Base-by-base conservation (phyloP, 1,140 invertebrate species). In the Frieseomelitta varia region DNA sequence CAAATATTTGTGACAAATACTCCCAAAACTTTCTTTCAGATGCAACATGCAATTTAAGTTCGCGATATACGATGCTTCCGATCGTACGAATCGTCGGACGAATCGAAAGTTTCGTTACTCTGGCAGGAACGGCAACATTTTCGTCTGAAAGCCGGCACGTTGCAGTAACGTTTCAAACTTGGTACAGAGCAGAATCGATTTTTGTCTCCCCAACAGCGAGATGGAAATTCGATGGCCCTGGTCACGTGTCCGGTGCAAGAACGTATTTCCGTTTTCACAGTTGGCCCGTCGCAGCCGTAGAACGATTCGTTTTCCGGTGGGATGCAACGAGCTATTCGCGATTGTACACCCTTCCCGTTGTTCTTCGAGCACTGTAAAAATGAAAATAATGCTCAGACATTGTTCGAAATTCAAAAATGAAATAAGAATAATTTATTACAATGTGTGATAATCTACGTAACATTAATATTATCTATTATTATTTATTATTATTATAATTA, bases 321-420 rank as follows among this genome's bases (percentile, higher is more conserved):
- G 24, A 96, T 96, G 93, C 98, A 98, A 1, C 94, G 93, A 1
- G 97, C 96, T 14, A 95, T 95, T 19, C 97, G 95, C 2, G 95
- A 95, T 63, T 97, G 96, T 4, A 96, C 90, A 0, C 98, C 98
- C 77, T 95, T 94, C 0, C 97, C 97, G 94, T 98, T 98, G 14
- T 95, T 96, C 61, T 95, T 94, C 0, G 97, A 98, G 94, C 98
- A 98, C 97, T 98, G 91, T 4, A 94, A 61, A 92, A 76, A 77
- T n/a, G 86, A 58, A 83, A 69, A 39, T 11, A 34, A 47, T 6
- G 4, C 0, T 24, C 4, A 30, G 34, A 67, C 1, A 19, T 8
- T 2, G 1, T 30, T 67, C 1, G 34, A 27, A 51, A 69, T 69
- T 27, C n/a, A n/a, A 19, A 65, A 30, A 65, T 30, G 17, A 30